phyloP scores from a whole-genome alignment of 2,888 invertebrate genomes.

The Acleris laterana region DNA sequence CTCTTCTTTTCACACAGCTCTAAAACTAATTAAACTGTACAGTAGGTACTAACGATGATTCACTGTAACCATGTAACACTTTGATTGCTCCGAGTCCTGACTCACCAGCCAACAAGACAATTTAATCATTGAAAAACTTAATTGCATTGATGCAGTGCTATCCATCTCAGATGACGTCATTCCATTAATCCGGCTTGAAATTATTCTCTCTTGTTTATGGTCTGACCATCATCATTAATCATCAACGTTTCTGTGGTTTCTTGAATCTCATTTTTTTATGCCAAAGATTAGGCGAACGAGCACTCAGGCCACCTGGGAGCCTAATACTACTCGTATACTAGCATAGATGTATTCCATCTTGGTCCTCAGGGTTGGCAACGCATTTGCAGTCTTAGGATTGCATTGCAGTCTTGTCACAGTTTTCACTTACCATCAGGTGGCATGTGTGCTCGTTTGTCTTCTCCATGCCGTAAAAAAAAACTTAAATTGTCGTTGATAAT shows the following conservation, averaged over 20 bases:
- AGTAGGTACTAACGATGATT: neutral
- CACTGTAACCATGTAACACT: slow-evolving; percentile 10
- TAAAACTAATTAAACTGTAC: neutral
- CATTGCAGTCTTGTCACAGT: too few species aligned
- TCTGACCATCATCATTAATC: slow-evolving; percentile 13
- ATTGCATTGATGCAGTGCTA: slow-evolving; percentile 32
- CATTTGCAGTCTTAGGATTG: too few species aligned
- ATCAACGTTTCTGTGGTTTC: neutral
- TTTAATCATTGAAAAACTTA: slow-evolving; percentile 31
- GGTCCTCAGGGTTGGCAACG: too few species aligned
- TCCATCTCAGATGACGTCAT: slow-evolving; percentile 16
- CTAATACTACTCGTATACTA: too few species aligned
- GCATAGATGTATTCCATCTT: too few species aligned
- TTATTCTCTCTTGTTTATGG: neutral
- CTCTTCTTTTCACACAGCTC: neutral
- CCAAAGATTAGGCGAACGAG: too few species aligned
- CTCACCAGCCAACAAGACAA: slow-evolving; percentile 21
- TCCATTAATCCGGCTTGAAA: slow-evolving; percentile 17
- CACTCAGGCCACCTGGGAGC: too few species aligned
- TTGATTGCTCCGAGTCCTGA: slow-evolving; percentile 18
- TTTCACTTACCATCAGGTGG: too few species aligned
- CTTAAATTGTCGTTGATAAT: too few species aligned
- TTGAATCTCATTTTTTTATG: neutral
- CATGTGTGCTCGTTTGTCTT: too few species aligned
- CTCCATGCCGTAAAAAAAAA: too few species aligned